Base-by-base conservation (phyloP, 2,888 invertebrate species). In the Heliothis peltigera region DNA sequence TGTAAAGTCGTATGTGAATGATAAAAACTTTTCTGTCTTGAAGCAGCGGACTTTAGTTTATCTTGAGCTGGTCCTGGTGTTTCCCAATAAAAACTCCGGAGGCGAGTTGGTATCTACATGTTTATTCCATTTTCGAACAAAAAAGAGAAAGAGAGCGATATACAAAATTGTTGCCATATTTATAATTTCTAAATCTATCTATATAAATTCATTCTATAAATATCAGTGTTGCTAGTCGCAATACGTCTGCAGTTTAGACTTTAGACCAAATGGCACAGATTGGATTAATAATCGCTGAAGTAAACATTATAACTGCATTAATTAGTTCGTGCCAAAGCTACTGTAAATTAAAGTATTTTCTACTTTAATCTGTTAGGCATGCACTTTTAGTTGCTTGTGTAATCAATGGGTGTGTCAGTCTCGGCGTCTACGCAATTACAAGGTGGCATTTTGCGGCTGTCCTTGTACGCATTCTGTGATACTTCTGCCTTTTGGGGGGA, bases 401-500 rank as follows among this genome's bases (percentile, higher is more conserved):
- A 70, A 77, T 44, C 52, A 55, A 77, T 75, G 79, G 77, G 80
- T 70, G 81, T 79, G 80, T 70, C 73, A 44, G 59, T 52, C 60
- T 28, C 61, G 60, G 25, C 49, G 60, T 67, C 67, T 70, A 63
- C 67, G 79, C 72, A 75, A 75, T 56, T 64, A 57, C 52, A 53
- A 56, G 49, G 65, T 77, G 67, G 75, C 68, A 76, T 76, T 77
- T 68, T 70, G 62, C 55, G 35, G 57, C 7, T 64, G 79, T 68
- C 80, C 80, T 80, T 79, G 81, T 70, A 55, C 74, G 77, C 75
- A 66, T 72, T 77, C 44, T 80, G 67, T 69, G 60, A 44, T 64
- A 71, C 54, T 44, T 70, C 63, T 73, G 51, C 64, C 54, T 61
- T 58, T 56, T 15, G 49, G 17, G 47, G 32, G 42, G 68, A 62